Percentiles rank a stretch among this genome's conserved stretches.
Evolutionary conservation across 2,888 invertebrate species (phyloP).

Genomic region (Megastigmus dorsalis): DNA sequence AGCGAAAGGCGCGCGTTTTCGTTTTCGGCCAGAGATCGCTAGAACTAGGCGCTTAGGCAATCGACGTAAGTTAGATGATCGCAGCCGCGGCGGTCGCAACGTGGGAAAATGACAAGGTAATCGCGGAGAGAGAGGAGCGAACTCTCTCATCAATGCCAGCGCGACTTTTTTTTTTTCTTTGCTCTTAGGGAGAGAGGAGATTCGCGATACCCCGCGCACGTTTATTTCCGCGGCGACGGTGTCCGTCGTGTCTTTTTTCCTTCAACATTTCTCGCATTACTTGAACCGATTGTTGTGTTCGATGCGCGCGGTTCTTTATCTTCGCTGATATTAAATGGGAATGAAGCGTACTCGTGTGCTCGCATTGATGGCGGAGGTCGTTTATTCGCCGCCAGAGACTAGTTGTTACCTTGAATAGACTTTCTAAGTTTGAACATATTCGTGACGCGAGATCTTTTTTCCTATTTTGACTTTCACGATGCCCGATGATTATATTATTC

Average conservation of each 20-base stretch:
- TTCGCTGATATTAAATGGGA: too few species aligned
- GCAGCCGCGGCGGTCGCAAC: conserved; percentile 65
- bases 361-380: conserved; percentile 73
- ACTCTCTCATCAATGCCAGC: conserved; percentile 72
- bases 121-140: conserved; percentile 72
- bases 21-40: background rate
- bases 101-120: conserved; percentile 71
- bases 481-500: too few species aligned
- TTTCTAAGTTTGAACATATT: too few species aligned
- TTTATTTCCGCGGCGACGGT: too few species aligned
- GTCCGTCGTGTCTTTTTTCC: too few species aligned
- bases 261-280: too few species aligned
- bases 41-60: background rate
- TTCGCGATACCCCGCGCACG: too few species aligned
- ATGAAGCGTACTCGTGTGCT: conserved; percentile 59
- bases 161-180: conserved; percentile 46
- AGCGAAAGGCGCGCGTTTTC: background rate
- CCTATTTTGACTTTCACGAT: too few species aligned
- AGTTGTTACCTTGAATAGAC: conserved; percentile 71
- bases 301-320: conserved; percentile 29
- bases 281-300: background rate
- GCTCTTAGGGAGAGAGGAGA: conserved; percentile 29
- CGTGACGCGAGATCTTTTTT: too few species aligned
- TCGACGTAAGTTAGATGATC: conserved; percentile 39
- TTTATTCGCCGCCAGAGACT: conserved; percentile 72